A percentile compares a stretch with the other conserved stretches of the same genome.
Evolutionary conservation across 2,797 vertebrate genomes (phyloP).

Genomic region (Hybognathus amarus): DNA sequence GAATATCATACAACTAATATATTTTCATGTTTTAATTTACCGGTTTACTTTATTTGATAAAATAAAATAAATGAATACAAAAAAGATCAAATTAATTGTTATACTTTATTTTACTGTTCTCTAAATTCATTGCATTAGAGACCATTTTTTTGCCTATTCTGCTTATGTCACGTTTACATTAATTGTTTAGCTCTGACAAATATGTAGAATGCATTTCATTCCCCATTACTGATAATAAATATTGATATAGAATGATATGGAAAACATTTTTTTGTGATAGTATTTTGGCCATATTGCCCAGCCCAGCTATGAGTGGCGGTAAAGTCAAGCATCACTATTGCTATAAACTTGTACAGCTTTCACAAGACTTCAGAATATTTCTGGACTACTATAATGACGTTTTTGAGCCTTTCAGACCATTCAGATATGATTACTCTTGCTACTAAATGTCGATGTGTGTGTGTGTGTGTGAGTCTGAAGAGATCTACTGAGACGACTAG

Average conservation of each 20-base stretch:
- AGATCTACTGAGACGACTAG: conserved; percentile 40
- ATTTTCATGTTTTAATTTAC: not conserved
- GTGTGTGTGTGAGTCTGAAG: conserved; percentile 44
- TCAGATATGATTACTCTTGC: not conserved
- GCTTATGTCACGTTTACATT: not conserved
- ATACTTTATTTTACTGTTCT: not conserved
- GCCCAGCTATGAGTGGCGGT: not conserved
- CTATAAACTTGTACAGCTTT: not conserved
- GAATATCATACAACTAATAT: not conserved
- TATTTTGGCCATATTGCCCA: not conserved
- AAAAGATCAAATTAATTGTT: not conserved
- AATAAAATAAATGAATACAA: too few relatives aligned
- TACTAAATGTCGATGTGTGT: conserved; percentile 41
- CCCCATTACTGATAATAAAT: not conserved
- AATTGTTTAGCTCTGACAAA: not conserved
- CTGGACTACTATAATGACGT: not conserved
- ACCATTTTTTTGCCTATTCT: not conserved
- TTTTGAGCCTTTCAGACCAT: not conserved
- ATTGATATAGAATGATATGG: not conserved
- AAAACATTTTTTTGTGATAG: not conserved
- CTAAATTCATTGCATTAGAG: not conserved
- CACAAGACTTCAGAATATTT: not conserved
- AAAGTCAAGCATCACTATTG: not conserved
- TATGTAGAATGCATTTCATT: not conserved
- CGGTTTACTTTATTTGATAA: not conserved